Conservation (phyloP, 2,888 invertebrate genomes). For the Callosobruchus maculatus region DNA sequence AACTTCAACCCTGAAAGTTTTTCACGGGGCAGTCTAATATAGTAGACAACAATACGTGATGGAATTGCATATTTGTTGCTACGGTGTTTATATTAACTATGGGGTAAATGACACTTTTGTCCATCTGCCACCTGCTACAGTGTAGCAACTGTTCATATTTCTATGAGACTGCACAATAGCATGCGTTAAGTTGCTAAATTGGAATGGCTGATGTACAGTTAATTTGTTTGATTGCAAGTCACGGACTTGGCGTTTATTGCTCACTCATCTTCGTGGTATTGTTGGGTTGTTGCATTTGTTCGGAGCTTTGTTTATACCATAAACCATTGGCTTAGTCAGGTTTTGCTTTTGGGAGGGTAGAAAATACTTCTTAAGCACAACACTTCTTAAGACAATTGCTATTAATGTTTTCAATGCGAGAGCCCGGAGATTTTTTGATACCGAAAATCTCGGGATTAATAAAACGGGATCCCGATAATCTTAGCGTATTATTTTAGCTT, state of each 20-base stretch:
- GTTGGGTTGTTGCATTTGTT: not conserved
- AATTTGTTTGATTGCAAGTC: not conserved
- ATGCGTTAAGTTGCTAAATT: not conserved
- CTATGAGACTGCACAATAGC: not conserved
- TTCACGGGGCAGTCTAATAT: no score
- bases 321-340: no score
- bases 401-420: no score
- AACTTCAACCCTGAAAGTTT: no score
- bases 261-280: not conserved
- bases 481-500: no score
- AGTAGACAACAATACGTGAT: no score
- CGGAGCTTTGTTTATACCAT: not conserved
- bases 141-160: not conserved
- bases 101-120: not conserved
- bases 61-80: not conserved
- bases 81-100: not conserved
- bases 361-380: no score
- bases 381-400: no score
- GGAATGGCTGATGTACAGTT: not conserved
- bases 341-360: no score
- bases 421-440: no score
- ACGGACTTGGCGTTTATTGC: not conserved
- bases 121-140: not conserved
- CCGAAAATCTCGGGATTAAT: no score
- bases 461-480: no score